These are phyloP conservation scores for Paraescarpia echinospica DNA, from an alignment of 1,140 invertebrate genomes.

Conservation along the genomic window DNA sequence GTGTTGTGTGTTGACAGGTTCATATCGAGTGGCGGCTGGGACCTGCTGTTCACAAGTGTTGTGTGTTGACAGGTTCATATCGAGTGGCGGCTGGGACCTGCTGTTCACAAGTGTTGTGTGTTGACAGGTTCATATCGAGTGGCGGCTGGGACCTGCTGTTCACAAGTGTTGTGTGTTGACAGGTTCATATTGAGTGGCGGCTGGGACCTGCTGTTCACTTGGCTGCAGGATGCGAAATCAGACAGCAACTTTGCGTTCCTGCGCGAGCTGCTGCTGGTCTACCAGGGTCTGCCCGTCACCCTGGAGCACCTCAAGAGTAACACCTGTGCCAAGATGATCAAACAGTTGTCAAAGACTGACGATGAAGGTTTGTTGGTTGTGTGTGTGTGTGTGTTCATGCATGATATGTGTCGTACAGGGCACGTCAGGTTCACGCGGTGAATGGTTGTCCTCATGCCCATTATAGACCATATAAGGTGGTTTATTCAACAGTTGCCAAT, in stretches of 20 bases:
- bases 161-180: constrained; percentile 34
- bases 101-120: neutral
- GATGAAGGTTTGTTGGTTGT: constrained; percentile 58
- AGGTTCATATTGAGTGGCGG: constrained; percentile 87
- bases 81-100: neutral
- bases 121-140: neutral
- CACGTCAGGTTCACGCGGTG: neutral
- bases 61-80: constrained; percentile 65
- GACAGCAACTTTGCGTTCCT: constrained; percentile 83
- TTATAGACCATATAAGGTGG: neutral
- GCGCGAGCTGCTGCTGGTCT: constrained; percentile 79
- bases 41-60: neutral
- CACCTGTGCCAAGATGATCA: constrained; percentile 86
- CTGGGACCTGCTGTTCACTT: constrained; percentile 84
- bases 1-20: no score
- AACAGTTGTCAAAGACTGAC: constrained; percentile 79
- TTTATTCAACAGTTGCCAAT: no score
- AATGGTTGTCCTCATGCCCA: neutral
- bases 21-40: constrained; percentile 71
- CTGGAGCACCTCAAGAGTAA: constrained; percentile 86
- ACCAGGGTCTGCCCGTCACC: constrained; percentile 83
- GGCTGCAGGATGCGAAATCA: constrained; percentile 82
- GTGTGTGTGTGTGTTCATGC: neutral
- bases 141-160: neutral
- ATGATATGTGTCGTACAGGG: neutral